phyloP scores from a whole-genome alignment of 1,140 invertebrate genomes.

The Caenorhabditis brenneri region DNA sequence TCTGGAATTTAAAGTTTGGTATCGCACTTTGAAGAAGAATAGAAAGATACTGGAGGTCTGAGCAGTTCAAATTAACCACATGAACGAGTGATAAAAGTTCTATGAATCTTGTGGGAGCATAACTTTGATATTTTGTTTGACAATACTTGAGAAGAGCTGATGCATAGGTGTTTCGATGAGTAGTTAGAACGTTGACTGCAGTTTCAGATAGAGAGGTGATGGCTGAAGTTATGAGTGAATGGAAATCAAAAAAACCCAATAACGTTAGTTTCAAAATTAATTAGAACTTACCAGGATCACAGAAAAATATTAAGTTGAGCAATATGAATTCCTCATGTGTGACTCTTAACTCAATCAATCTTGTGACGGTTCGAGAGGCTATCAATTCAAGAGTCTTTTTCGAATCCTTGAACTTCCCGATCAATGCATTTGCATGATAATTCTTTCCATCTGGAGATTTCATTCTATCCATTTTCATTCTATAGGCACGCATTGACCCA shows the following conservation, averaged over 20 bases:
- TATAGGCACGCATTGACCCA: not conserved
- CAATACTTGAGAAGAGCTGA: not conserved
- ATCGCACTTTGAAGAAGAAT: not conserved
- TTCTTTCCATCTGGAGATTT: too few species aligned
- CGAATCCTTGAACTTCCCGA: too few species aligned
- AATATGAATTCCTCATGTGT: not conserved
- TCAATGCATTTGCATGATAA: not conserved
- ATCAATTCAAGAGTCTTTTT: not conserved
- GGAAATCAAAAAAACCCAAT: too few species aligned
- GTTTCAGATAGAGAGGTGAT: not conserved
- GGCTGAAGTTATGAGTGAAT: too few species aligned
- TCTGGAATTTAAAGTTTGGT: not conserved
- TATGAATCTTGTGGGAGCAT: not conserved
- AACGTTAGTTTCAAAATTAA: too few species aligned
- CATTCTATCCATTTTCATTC: too few species aligned
- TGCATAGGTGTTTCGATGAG: not conserved
- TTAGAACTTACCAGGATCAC: slow-evolving; percentile 2
- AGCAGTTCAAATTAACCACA: not conserved
- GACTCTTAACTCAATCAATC: not conserved
- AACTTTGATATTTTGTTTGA: not conserved
- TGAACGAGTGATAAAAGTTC: not conserved
- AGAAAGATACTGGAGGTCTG: not conserved
- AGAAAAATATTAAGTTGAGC: not conserved
- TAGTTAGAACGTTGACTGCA: not conserved
- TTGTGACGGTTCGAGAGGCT: not conserved